phyloP scores from a whole-genome alignment of 1,140 invertebrate species.

The Gryllus bimaculatus region DNA sequence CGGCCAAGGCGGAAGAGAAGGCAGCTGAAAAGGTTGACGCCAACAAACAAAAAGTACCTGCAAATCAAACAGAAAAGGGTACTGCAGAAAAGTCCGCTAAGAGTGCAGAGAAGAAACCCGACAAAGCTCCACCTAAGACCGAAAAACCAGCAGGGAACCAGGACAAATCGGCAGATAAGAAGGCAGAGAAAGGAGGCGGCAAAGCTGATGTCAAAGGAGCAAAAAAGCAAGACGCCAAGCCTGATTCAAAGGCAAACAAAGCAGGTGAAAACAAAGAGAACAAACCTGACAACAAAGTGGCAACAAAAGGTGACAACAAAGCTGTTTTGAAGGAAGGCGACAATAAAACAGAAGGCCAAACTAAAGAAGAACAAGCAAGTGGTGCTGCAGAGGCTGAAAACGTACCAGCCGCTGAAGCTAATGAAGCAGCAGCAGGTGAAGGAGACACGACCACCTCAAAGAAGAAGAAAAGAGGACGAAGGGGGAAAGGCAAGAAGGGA shows the following conservation, averaged over 20 bases:
- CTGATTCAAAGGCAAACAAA: not conserved
- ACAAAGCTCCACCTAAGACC: not conserved
- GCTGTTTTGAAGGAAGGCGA: slow-evolving; percentile 8
- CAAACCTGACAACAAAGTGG: not conserved
- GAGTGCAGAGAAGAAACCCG: not conserved
- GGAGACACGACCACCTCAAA: not conserved
- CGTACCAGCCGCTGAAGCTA: not conserved
- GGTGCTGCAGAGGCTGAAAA: not conserved
- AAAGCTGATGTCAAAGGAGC: not conserved
- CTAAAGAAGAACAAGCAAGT: not conserved
- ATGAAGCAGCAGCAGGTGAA: not conserved
- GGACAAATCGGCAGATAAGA: not conserved
- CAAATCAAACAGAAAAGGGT: not conserved
- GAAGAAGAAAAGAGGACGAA: not conserved
- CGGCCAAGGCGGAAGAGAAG: not conserved
- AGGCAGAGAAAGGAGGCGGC: not conserved
- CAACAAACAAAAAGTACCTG: not conserved
- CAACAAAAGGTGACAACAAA: not conserved
- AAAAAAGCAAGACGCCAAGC: not conserved
- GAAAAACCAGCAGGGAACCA: not conserved
- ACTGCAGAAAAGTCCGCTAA: not conserved
- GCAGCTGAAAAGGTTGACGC: not conserved
- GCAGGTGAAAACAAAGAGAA: not conserved
- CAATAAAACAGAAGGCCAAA: not conserved
- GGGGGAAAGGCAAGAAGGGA: not conserved